Evolutionary conservation across 2,888 invertebrate genomes (phyloP).

Genomic region (Cheilosia impressa): DNA sequence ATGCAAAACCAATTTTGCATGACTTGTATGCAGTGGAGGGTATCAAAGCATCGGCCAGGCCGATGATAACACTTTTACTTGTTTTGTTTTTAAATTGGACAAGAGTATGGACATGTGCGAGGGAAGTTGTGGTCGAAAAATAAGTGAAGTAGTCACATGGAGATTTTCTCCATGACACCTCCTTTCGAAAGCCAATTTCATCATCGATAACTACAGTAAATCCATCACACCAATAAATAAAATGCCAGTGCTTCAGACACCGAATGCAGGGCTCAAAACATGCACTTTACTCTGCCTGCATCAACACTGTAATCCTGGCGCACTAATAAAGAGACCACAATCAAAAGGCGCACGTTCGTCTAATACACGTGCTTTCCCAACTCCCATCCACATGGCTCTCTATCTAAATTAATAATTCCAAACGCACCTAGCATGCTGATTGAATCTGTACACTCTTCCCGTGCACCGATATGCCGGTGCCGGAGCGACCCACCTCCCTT

Average conservation of each 20-base stretch:
- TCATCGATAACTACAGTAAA: constrained; percentile 32
- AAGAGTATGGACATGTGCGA: too few relatives aligned
- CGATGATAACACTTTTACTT: too few relatives aligned
- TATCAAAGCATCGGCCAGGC: too few relatives aligned
- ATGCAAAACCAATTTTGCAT: too few relatives aligned
- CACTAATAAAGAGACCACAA: constrained; percentile 62
- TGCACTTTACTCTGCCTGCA: constrained; percentile 3
- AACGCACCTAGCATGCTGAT: constrained; percentile 71
- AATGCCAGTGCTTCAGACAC: not conserved
- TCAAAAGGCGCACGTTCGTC: constrained; percentile 28
- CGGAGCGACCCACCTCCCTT: constrained; percentile 36
- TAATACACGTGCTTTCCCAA: not conserved
- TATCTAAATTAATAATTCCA: constrained; percentile 73
- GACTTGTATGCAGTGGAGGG: too few relatives aligned
- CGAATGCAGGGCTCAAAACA: constrained; percentile 14
- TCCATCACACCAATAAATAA: constrained; percentile 6
- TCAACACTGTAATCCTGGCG: constrained; percentile 17
- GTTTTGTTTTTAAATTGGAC: too few relatives aligned
- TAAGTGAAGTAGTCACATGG: not conserved
- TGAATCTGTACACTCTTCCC: constrained; percentile 56
- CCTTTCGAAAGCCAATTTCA: not conserved
- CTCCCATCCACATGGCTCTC: constrained; percentile 25
- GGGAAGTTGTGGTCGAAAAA: too few relatives aligned
- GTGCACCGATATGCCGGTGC: constrained; percentile 23
- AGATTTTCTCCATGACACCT: not conserved